These are phyloP conservation scores for Anoplopoma fimbria DNA, from an alignment of 2,113 vertebrate genomes.

Conservation along the genomic window DNA sequence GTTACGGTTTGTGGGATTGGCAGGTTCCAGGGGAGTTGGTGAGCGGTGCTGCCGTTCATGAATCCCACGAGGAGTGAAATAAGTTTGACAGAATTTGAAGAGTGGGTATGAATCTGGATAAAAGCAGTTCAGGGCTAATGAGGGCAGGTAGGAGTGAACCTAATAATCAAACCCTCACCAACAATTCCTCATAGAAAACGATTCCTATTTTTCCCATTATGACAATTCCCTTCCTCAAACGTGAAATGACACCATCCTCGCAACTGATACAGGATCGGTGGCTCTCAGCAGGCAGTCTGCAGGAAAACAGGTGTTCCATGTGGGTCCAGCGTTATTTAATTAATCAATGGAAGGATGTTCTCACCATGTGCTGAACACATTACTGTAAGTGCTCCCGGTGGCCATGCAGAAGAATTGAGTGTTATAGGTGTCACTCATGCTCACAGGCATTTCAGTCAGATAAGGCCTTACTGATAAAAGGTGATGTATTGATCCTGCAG, in stretches of 20 bases:
- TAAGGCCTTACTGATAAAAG: neutral
- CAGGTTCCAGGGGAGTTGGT: constrained; percentile 3
- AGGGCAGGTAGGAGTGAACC: neutral
- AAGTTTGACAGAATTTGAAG: constrained; percentile 13
- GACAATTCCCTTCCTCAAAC: constrained; percentile 9
- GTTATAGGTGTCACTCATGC: constrained; percentile 39
- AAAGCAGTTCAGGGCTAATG: too few relatives aligned
- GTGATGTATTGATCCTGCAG: neutral
- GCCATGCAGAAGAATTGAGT: neutral
- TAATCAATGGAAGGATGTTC: constrained; percentile 54
- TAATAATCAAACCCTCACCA: neutral
- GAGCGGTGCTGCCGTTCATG: constrained; percentile 18
- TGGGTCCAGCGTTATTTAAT: constrained; percentile 46
- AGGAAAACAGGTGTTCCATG: constrained; percentile 30
- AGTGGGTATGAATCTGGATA: neutral
- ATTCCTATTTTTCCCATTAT: neutral
- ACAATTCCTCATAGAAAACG: neutral
- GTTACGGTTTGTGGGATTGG: constrained; percentile 35
- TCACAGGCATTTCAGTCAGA: neutral
- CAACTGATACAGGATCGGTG: constrained; percentile 30
- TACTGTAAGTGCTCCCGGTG: constrained; percentile 42
- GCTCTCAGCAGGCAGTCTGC: constrained; percentile 33
- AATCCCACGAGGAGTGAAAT: constrained; percentile 13
- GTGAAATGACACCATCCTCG: neutral
- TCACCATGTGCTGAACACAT: constrained; percentile 38